These are phyloP conservation scores for Dryobotodes eremita DNA, from an alignment of 2,888 invertebrate species.

Conservation along the genomic window DNA sequence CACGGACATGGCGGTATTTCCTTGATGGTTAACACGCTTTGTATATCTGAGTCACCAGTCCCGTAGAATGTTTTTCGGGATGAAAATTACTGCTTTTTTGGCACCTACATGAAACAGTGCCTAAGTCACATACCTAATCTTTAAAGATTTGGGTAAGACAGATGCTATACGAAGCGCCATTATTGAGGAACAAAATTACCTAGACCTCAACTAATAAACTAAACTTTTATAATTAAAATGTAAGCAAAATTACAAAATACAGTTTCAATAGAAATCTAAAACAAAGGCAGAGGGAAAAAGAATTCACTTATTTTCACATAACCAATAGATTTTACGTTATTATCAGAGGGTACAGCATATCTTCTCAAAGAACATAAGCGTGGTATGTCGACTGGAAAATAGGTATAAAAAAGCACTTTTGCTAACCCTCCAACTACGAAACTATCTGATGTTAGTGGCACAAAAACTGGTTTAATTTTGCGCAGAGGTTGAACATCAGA, in stretches of 20 bases:
- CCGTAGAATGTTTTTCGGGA: not conserved
- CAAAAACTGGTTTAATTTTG: slow-evolving; percentile 66
- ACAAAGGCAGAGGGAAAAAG: slow-evolving; percentile 31
- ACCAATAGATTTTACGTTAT: slow-evolving; percentile 56
- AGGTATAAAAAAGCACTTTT: slow-evolving; percentile 62
- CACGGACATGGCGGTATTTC: slow-evolving; percentile 37
- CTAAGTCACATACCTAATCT: not conserved
- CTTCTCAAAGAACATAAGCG: slow-evolving; percentile 51
- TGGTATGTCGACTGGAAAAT: slow-evolving; percentile 64
- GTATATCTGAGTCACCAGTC: slow-evolving; percentile 24
- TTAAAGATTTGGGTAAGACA: not conserved
- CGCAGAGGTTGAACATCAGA: slow-evolving; percentile 61
- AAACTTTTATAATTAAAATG: slow-evolving; percentile 16
- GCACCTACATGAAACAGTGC: not conserved
- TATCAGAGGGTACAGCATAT: slow-evolving; percentile 47
- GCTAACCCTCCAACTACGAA: slow-evolving; percentile 58
- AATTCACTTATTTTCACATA: slow-evolving; percentile 52
- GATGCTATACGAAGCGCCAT: not conserved
- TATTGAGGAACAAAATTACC: not conserved
- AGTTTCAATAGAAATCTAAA: slow-evolving; percentile 19
- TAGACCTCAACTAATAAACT: not conserved
- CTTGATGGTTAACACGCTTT: slow-evolving; percentile 48
- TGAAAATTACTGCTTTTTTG: not conserved
- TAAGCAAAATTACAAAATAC: slow-evolving; percentile 15
- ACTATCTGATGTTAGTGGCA: slow-evolving; percentile 59